A percentile compares a stretch with the other conserved stretches of the same genome.
phyloP scores from a whole-genome alignment of 2,888 invertebrate genomes.

The Chymomyza fuscimana region DNA sequence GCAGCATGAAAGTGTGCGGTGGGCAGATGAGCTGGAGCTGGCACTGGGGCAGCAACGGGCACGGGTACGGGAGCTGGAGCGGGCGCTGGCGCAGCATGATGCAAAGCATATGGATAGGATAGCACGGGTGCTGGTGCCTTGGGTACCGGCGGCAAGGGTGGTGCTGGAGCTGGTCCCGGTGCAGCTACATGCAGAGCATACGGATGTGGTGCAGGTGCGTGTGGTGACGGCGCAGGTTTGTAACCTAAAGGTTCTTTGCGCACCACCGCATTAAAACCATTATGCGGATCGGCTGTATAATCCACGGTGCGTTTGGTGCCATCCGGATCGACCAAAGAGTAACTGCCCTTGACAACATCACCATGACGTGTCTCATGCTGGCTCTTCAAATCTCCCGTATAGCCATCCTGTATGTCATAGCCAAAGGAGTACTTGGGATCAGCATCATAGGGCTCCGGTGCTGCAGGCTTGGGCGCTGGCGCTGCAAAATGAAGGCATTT shows the following conservation, averaged over 20 bases:
- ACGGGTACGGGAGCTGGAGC: conserved; percentile 46
- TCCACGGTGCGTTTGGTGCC: conserved; percentile 84
- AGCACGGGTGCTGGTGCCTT: conserved; percentile 47
- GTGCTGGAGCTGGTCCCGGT: conserved; percentile 55
- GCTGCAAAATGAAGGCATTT: neutral
- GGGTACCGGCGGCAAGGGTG: conserved; percentile 66
- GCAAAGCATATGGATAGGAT: conserved; percentile 18
- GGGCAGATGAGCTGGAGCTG: conserved; percentile 35
- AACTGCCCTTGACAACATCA: conserved; percentile 83
- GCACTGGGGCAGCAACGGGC: conserved; percentile 40
- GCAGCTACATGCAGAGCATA: conserved; percentile 29
- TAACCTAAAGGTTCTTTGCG: conserved; percentile 77
- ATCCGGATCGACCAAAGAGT: conserved; percentile 82
- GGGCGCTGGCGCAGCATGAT: conserved; percentile 44
- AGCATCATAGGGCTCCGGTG: conserved; percentile 77
- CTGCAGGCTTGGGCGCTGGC: conserved; percentile 65
- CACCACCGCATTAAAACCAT: conserved; percentile 80
- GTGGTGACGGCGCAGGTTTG: conserved; percentile 64
- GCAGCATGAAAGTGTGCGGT: conserved; percentile 70
- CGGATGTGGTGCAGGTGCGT: conserved; percentile 47
- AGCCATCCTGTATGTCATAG: conserved; percentile 81
- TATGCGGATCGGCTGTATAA: conserved; percentile 81
- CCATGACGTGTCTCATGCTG: conserved; percentile 84
- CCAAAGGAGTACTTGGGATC: conserved; percentile 81
- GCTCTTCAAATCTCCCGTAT: conserved; percentile 81